A percentile compares a stretch with the other conserved stretches of the same genome.
Evolutionary conservation across 2,797 vertebrate genomes (phyloP).

Genomic region (Aselliscus stoliczkanus): DNA sequence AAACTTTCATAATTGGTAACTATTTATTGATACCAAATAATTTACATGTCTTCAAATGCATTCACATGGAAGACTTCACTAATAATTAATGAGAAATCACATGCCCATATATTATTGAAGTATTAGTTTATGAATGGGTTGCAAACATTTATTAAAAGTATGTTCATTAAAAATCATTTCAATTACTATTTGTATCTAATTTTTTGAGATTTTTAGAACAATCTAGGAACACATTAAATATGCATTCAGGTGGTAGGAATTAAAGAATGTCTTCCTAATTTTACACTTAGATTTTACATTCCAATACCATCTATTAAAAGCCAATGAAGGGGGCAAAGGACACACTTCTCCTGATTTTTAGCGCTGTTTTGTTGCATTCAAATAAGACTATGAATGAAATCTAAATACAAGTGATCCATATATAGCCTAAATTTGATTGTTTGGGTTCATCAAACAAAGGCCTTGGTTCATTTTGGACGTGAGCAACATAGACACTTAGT

Average conservation of each 20-base stretch:
- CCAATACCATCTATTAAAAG: not conserved
- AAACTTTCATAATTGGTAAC: not conserved
- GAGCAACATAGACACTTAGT: not conserved
- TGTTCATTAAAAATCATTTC: not conserved
- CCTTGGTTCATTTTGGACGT: conserved; percentile 12
- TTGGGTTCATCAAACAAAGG: not conserved
- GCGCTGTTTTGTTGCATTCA: not conserved
- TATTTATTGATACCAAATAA: not conserved
- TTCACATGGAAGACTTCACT: not conserved
- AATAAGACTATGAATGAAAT: conserved; percentile 19
- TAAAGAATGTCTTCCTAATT: not conserved
- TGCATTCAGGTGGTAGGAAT: not conserved
- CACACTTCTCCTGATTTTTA: not conserved
- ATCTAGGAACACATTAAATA: not conserved
- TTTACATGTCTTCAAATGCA: not conserved
- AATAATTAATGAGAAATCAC: not conserved
- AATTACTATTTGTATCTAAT: not conserved
- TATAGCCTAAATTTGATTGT: not conserved
- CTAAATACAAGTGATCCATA: not conserved
- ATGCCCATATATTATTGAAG: not conserved
- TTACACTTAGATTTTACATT: not conserved
- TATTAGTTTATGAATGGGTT: not conserved
- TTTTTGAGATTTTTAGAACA: conserved; percentile 17
- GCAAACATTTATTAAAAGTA: conserved; percentile 1
- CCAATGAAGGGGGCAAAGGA: not conserved